Conservation (phyloP, 2,797 vertebrate species). For the Cygnus olor region DNA sequence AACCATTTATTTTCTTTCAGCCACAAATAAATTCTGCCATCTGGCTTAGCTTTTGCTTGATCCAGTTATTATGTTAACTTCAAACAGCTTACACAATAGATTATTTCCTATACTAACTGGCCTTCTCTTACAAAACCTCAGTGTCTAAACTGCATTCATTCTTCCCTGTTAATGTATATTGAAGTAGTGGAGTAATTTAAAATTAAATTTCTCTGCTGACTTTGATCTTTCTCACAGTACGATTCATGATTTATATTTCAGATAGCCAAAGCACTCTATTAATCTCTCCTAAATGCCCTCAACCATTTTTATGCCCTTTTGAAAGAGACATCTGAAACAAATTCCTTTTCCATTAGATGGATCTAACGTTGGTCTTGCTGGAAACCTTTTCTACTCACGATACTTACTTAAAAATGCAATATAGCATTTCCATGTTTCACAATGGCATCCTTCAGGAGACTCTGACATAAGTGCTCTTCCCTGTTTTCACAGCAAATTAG, state of each 20-base stretch:
- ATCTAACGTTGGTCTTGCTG: conserved; percentile 5
- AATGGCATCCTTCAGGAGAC: not conserved
- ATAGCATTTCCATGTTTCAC: not conserved
- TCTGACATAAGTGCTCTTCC: not conserved
- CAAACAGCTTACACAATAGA: not conserved
- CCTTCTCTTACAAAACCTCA: not conserved
- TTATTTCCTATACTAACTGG: not conserved
- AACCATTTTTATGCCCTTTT: conserved; percentile 5
- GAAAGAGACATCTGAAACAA: conserved; percentile 31
- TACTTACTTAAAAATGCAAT: not conserved
- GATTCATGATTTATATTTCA: not conserved
- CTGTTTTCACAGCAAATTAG: not conserved
- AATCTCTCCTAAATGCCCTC: conserved; percentile 1
- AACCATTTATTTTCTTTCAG: not conserved
- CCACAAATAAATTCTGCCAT: not conserved
- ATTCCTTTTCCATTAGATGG: not conserved
- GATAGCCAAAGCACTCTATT: not conserved
- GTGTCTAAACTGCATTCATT: not conserved
- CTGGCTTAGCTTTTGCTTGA: not conserved
- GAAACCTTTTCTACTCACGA: not conserved
- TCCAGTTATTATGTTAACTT: not conserved
- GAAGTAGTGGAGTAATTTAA: not conserved
- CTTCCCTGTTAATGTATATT: not conserved
- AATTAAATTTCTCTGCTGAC: not conserved
- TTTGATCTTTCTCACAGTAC: conserved; percentile 14